These are phyloP conservation scores for Simalia tracyae DNA, from an alignment of 2,797 vertebrate genomes.

Conservation along the genomic window DNA sequence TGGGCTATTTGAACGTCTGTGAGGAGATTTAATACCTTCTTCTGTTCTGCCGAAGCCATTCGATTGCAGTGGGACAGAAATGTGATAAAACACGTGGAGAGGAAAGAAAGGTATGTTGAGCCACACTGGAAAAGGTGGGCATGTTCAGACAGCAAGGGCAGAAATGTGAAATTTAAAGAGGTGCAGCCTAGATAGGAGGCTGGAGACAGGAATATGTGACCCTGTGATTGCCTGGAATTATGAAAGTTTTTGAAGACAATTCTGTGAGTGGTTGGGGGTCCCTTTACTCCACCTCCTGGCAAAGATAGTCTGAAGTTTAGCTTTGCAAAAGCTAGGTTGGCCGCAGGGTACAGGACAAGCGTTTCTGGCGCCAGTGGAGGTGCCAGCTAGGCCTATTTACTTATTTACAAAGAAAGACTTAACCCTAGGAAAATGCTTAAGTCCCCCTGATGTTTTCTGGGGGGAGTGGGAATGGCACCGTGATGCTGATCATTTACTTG, in stretches of 20 bases:
- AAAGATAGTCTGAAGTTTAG: neutral
- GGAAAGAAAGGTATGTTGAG: neutral
- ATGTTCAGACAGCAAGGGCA: neutral
- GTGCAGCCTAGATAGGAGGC: neutral
- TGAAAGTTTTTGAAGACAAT: neutral
- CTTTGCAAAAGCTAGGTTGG: neutral
- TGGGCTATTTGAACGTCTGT: neutral
- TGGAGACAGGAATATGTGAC: too few species aligned
- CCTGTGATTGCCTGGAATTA: neutral
- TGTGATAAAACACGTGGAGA: neutral
- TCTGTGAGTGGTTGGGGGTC: neutral
- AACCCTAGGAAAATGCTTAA: neutral
- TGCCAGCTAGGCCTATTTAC: neutral
- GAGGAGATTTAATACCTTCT: neutral
- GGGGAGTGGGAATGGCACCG: neutral
- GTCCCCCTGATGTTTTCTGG: neutral
- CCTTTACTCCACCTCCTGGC: neutral
- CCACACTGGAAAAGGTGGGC: neutral
- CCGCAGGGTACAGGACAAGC: fast-evolving
- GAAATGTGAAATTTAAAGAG: neutral
- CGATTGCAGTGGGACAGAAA: neutral
- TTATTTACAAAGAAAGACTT: too few species aligned
- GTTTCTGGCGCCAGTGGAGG: neutral
- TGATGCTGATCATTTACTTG: too few species aligned
- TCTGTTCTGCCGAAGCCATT: neutral